These are phyloP conservation scores for Pomacea canaliculata DNA, from an alignment of 2,888 invertebrate species.

Conservation along the genomic window DNA sequence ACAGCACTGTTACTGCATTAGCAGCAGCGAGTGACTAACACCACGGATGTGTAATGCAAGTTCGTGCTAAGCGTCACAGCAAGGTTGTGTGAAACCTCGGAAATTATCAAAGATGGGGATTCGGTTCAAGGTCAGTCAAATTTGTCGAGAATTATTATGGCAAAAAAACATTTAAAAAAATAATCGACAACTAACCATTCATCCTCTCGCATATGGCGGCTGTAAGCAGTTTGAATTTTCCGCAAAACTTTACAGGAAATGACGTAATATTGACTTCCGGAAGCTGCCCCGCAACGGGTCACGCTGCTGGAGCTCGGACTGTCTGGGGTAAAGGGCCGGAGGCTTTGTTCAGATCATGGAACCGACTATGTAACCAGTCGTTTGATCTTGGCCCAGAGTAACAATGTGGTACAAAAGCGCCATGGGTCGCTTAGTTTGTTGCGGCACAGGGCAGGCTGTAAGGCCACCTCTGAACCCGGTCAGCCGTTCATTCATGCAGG, in stretches of 20 bases:
- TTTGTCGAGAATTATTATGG: too few relatives aligned
- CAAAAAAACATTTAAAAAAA: too few relatives aligned
- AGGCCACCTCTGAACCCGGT: background rate
- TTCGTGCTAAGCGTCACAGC: too few relatives aligned
- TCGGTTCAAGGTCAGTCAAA: too few relatives aligned
- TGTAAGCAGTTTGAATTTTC: slow-evolving; percentile 19
- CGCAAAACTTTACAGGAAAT: slow-evolving; percentile 15
- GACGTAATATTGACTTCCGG: slow-evolving; percentile 8
- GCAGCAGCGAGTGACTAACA: too few relatives aligned
- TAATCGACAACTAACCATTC: too few relatives aligned
- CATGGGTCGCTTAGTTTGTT: slow-evolving; percentile 2
- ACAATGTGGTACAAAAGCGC: background rate
- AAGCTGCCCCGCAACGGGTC: background rate
- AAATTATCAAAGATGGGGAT: too few relatives aligned
- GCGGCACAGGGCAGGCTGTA: background rate
- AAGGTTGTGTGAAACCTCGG: too few relatives aligned
- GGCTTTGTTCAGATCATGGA: background rate
- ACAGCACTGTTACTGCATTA: too few relatives aligned
- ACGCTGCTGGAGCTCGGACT: background rate
- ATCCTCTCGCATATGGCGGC: too few relatives aligned
- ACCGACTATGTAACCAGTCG: background rate
- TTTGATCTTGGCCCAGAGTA: background rate
- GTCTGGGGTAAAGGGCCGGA: too few relatives aligned
- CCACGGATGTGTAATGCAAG: too few relatives aligned
- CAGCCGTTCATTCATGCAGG: background rate